Conservation (phyloP, 2,888 invertebrate species). For the Therioaphis trifolii region DNA sequence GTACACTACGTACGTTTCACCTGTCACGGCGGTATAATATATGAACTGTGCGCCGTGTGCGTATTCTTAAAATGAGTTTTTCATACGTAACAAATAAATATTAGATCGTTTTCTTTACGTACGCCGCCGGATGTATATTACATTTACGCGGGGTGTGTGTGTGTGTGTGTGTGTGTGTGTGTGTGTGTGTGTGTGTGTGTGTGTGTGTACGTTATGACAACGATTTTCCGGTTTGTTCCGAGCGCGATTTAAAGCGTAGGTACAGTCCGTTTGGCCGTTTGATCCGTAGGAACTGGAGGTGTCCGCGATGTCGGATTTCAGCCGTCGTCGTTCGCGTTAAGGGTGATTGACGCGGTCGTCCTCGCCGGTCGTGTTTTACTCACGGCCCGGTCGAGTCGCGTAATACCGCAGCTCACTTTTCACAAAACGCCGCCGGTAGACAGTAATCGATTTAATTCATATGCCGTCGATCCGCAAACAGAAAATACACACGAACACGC, state of each 20-base stretch:
- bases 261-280: neutral
- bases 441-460: too few species aligned
- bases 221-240: too few species aligned
- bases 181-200: too few species aligned
- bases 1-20: neutral
- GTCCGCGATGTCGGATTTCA: neutral
- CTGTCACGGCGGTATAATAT: slow-evolving; percentile 24
- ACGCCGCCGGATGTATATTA: neutral
- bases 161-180: too few species aligned
- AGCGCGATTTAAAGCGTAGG: too few species aligned
- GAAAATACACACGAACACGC: too few species aligned
- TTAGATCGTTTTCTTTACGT: slow-evolving; percentile 11
- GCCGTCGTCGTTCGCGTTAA: neutral
- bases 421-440: too few species aligned
- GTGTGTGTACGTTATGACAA: too few species aligned
- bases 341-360: neutral
- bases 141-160: too few species aligned
- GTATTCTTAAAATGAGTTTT: slow-evolving; percentile 31
- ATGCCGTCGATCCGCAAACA: too few species aligned
- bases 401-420: too few species aligned
- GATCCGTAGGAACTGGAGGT: neutral
- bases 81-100: slow-evolving; percentile 27
- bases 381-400: neutral
- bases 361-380: neutral
- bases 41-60: slow-evolving; percentile 24